phyloP scores from a whole-genome alignment of 2,113 vertebrate genomes.

The Pogonocichla stellata region DNA sequence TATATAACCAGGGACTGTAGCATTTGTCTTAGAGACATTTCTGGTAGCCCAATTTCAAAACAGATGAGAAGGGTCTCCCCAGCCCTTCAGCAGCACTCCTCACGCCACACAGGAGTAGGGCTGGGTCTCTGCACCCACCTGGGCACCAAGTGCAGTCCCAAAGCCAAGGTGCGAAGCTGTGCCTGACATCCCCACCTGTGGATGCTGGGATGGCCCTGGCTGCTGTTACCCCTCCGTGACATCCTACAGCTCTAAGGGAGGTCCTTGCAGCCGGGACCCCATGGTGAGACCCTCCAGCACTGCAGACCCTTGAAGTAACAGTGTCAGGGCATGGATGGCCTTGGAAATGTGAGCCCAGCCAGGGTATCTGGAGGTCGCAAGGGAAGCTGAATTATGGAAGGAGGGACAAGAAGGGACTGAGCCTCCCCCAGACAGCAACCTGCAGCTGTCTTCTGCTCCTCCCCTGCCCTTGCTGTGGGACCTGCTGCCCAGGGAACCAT shows the following conservation, averaged over 20 bases:
- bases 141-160: background rate
- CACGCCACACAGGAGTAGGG: background rate
- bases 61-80: background rate
- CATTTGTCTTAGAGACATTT: background rate
- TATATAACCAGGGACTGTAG: background rate
- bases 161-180: background rate
- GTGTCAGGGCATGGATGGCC: background rate
- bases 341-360: background rate
- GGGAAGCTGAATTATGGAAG: background rate
- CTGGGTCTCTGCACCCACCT: background rate
- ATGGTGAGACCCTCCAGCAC: too few relatives aligned
- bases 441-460: background rate
- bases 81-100: background rate
- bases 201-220: background rate
- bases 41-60: background rate
- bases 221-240: background rate
- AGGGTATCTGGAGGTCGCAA: background rate
- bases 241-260: background rate
- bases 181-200: background rate
- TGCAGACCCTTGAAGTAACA: background rate
- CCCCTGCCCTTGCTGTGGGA: background rate
- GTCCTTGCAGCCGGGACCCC: background rate
- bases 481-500: background rate
- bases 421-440: background rate
- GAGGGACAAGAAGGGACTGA: background rate